Conservation (phyloP, 1,140 invertebrate genomes). For the Diabrotica virgifera region DNA sequence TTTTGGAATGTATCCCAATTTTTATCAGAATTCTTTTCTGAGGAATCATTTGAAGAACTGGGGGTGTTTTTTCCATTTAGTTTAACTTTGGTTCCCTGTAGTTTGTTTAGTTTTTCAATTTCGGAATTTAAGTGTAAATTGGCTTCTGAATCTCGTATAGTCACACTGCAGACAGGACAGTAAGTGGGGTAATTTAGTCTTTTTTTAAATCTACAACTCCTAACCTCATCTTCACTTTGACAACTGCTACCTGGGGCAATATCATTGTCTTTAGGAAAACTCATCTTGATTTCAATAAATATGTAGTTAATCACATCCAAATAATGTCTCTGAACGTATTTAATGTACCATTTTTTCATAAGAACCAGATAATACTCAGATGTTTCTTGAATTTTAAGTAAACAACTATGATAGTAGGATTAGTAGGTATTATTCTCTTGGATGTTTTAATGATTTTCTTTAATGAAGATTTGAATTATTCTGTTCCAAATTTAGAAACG, state of each 20-base stretch:
- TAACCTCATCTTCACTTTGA: slow-evolving; percentile 39
- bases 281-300: slow-evolving; percentile 22
- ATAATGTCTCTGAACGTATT: background rate
- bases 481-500: background rate
- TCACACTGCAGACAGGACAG: slow-evolving; percentile 78
- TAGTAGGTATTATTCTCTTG: background rate
- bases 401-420: background rate
- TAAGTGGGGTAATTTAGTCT: slow-evolving; percentile 59
- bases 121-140: slow-evolving; percentile 74
- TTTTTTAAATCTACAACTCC: slow-evolving; percentile 48
- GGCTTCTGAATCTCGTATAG: slow-evolving; percentile 68
- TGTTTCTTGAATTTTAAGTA: slow-evolving; percentile 17
- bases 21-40: slow-evolving; percentile 60
- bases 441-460: background rate
- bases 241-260: slow-evolving; percentile 31
- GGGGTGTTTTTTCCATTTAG: slow-evolving; percentile 46
- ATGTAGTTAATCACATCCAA: background rate
- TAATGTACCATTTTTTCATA: slow-evolving; percentile 2
- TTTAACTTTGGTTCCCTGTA: slow-evolving; percentile 41
- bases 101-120: slow-evolving; percentile 69
- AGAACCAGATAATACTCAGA: slow-evolving; percentile 4
- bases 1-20: slow-evolving; percentile 75
- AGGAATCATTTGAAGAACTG: slow-evolving; percentile 52
- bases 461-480: background rate
- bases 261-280: slow-evolving; percentile 22